Evolutionary conservation across 2,888 invertebrate genomes (phyloP), one percentile per base, ranked within the genome.

Genomic region (Platynereis dumerilii): DNA sequence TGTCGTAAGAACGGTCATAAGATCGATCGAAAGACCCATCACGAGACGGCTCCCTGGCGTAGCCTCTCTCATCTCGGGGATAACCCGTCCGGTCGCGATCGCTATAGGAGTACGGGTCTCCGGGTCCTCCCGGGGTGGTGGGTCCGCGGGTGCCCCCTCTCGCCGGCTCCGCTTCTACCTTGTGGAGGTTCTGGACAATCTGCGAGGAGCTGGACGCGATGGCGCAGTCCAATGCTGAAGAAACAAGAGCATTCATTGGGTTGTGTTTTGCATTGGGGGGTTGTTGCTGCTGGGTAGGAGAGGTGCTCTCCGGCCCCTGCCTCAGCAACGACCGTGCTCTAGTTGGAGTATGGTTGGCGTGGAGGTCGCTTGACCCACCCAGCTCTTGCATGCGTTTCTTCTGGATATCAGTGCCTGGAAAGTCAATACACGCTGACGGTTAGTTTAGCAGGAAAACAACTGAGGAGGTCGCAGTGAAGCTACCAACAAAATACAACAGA

Each of bases 351-450:
- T 48, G 48, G 22, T 48, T 48, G 48, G 48, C 48, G 20, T 5
- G 3, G 20, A 48, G 77, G 57, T 80, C 77, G 65, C 76, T 48
- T 17, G 24, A 39, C 17, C 75, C 74, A 39, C 76, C 76, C 64
- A 73, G 70, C 45, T 80, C 77, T 62, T 76, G 70, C n/a, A 79
- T 65, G 61, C 77, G 77, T 70, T 80, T 81, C 67, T 75, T 76
- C 64, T 80, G 68, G 57, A 81, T 77, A 65, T 81, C 81, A 52
- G 81, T 79, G 24, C 81, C 81, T 81, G 71, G 17, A 55, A 28
- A 55, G 28, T 22, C 48, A 48, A 48, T 22, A 48, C 48, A 48
- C 34, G 12, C 34, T 34, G 34, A 34, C 34, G 34, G 34, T 34
- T 34, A 34, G 34, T 34, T 34, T 34, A 34, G 34, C 34, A 34